Base-by-base conservation (phyloP, 2,888 invertebrate genomes). In the Danaus chrysippus region DNA sequence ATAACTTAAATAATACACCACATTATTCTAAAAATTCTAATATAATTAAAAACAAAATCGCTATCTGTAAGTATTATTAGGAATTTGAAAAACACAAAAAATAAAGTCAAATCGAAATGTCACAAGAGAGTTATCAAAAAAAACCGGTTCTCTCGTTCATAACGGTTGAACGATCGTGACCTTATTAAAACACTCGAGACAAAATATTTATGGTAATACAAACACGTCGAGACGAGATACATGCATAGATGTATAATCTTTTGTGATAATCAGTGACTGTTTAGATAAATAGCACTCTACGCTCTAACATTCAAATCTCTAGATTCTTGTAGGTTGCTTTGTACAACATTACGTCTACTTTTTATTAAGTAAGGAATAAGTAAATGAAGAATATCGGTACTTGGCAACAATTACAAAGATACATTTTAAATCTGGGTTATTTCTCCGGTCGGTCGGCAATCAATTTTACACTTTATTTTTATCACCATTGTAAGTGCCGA, bases 361-460 rank as follows among this genome's bases (percentile, higher is more conserved):
- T 34, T 34, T 34, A 34, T 1, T 34, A 34, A 34, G 23, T 34
- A 34, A 34, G 23, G 23, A 34, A 34, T 34, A 34, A 34, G 23
- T 6, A 34, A 6, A 34, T 34, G 23, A 34, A 34, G 8, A 34
- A 34, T 34, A 34, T 49, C 49, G 11, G 11, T 49, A 56, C 56
- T 63, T 63, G 63, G 59, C 63, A 63, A 42, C 59, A 42, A 13
- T 59, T 42, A 54, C 23, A 62, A 1, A 19, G 44, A 42, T 59
- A 59, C 58, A 66, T 63, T 66, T 66, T 62, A 52, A 59, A 66
- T 59, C 59, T 66, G 56, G 64, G 66, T 64, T 64, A 62, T 59
- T 56, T 66, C 59, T 53, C 55, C 43, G 59, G 43, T 56, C 57
- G 56, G 17, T 19, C 41, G 34, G 19, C 59, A 60, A 64, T 62